phyloP scores from a whole-genome alignment of 1,140 invertebrate species.

The Luehdorfia chinensis region DNA sequence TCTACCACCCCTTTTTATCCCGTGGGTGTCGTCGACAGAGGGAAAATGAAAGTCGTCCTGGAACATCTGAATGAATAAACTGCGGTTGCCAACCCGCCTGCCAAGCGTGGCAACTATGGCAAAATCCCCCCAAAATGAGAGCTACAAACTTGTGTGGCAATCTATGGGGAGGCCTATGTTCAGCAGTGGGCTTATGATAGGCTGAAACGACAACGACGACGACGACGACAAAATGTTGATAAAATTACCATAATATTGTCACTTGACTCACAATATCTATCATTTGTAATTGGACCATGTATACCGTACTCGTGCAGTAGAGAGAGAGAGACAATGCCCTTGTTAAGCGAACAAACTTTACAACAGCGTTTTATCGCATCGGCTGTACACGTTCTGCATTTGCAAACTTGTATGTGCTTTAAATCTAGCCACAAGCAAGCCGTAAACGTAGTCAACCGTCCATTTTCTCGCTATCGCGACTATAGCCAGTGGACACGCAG shows the following conservation, averaged over 20 bases:
- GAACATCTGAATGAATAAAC: no score
- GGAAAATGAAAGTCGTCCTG: no score
- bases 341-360: conserved; percentile 46
- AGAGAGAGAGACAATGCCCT: background rate
- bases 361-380: conserved; percentile 47
- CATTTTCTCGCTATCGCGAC: conserved; percentile 69
- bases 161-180: no score
- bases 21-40: no score
- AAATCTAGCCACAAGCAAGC: conserved; percentile 58
- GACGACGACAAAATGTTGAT: no score
- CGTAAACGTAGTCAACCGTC: conserved; percentile 74
- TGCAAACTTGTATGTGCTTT: conserved; percentile 48
- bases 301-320: background rate
- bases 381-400: conserved; percentile 43
- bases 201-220: no score
- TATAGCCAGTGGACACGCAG: conserved; percentile 64
- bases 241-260: background rate
- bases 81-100: no score
- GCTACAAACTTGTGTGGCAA: no score
- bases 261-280: background rate
- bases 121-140: no score
- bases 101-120: no score
- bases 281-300: conserved; percentile 6
- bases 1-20: no score
- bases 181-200: no score